Conservation (phyloP, 1,140 invertebrate genomes). For the Halesus radiatus region DNA sequence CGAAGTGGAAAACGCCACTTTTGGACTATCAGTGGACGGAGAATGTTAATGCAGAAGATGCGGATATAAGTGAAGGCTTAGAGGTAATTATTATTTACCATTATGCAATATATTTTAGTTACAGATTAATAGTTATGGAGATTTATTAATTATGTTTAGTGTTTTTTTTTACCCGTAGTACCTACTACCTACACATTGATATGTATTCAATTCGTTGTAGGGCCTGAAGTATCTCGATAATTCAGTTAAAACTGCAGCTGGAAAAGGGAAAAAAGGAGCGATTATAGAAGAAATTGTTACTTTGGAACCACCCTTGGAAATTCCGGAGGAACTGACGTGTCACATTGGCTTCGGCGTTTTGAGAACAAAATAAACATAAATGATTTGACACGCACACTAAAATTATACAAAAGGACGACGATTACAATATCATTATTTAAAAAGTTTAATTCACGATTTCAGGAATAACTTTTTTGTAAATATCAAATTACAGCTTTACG, state of each 20-base stretch:
- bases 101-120: no score
- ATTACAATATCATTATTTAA: no score
- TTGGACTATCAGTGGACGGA: conserved; percentile 67
- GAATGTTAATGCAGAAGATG: conserved; percentile 2
- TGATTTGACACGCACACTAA: no score
- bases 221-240: conserved; percentile 9
- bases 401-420: no score
- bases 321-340: conserved; percentile 50
- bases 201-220: background rate
- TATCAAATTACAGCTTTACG: no score
- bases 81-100: no score
- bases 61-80: background rate
- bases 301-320: conserved; percentile 59
- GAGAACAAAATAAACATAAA: background rate
- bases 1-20: conserved; percentile 62
- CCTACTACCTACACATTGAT: background rate
- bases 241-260: background rate
- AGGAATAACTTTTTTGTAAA: no score
- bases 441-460: no score
- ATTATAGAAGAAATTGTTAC: conserved; percentile 63
- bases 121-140: no score
- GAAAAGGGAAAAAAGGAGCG: background rate
- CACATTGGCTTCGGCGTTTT: conserved; percentile 25
- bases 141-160: no score
- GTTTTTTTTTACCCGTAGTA: no score